These are phyloP conservation scores for Podarcis muralis DNA, from an alignment of 2,113 vertebrate species.

Conservation along the genomic window DNA sequence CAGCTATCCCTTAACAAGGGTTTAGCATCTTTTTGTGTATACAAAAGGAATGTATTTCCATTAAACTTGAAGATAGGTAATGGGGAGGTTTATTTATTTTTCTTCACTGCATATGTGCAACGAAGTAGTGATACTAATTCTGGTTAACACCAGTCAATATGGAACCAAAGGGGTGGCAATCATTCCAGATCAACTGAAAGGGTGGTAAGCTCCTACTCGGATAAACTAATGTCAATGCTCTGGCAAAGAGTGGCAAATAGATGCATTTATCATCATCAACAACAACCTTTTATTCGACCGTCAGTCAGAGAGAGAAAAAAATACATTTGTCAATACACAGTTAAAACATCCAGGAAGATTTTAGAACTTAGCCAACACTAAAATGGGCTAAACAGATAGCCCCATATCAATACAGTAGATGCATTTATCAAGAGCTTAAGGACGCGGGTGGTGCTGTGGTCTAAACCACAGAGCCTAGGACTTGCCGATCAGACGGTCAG, in stretches of 20 bases:
- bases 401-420: no score
- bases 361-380: no score
- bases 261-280: background rate
- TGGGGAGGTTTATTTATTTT: background rate
- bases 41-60: background rate
- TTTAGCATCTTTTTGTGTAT: background rate
- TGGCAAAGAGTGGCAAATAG: background rate
- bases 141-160: background rate
- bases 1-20: background rate
- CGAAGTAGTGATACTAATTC: background rate
- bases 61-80: background rate
- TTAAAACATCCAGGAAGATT: no score
- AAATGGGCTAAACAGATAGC: no score
- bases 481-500: no score
- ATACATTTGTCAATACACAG: no score
- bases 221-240: background rate
- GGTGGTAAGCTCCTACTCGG: background rate
- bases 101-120: background rate
- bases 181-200: background rate
- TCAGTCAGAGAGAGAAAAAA: no score
- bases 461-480: no score
- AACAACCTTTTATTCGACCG: no score
- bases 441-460: no score
- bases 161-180: background rate
- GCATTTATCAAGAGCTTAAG: background rate